Base-by-base conservation (phyloP, 2,888 invertebrate genomes). In the Heliconius ethilla region DNA sequence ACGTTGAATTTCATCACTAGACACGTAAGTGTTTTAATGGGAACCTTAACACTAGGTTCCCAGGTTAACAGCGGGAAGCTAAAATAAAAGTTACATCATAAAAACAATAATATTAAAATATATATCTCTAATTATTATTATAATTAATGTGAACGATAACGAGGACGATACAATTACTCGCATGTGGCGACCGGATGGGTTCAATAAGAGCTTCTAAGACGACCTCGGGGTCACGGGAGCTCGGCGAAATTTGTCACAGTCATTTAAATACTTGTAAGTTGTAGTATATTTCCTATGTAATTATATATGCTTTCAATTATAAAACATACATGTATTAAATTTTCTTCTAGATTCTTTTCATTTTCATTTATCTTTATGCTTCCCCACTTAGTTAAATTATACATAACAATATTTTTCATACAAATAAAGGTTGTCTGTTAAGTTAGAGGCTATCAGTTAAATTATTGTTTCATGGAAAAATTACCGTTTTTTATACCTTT, bases 141-240 rank as follows among this genome's bases (percentile, higher is more conserved):
- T 89, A 87, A 88, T 88, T 86, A 86, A 85, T 85, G 84, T 87
- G 84, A 88, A 86, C 78, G 80, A 82, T 82, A 84, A 83, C 82
- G 80, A 83, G 83, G 81, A 80, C 79, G 81, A 83, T 82, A 85
- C 82, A 84, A 85, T 84, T 83, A 83, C 82, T 84, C 84, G 83
- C 84, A 88, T 88, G 84, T 88, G 89, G 85, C 83, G 83, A 83
- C 88, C 87, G 87, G 88, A 88, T 89, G 89, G 84, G 83, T 83
- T 87, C 88, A 90, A 90, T 89, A 85, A 85, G 85, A 85, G 85
- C 86, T 86, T 85, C 87, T 87, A 88, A 87, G 86, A 87, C 85
- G 89, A 88, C 89, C 87, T 74, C 82, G 77, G 45, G 69, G 72
- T 76, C 78, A 62, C 75, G 63, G 75, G 75, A 78, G 70, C 55